A percentile compares a stretch with the other conserved stretches of the same genome.
phyloP scores from a whole-genome alignment of 1,140 invertebrate genomes.

The Drosophila bocqueti region DNA sequence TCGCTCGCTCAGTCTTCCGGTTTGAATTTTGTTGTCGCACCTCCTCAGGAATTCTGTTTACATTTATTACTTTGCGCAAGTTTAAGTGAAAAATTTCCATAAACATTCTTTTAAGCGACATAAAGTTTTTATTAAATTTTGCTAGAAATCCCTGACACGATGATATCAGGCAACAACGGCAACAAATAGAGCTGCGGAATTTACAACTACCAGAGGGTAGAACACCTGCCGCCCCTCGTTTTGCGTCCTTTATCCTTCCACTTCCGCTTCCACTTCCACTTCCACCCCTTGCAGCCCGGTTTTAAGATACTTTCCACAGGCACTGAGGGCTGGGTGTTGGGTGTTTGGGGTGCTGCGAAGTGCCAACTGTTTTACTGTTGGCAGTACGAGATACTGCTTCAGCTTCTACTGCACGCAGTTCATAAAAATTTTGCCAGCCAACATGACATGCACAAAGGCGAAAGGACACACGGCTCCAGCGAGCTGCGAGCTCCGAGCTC shows the following conservation, averaged over 20 bases:
- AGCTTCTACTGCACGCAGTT: conserved; percentile 70
- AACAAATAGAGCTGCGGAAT: conserved; percentile 81
- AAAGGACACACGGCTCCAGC: conserved; percentile 65
- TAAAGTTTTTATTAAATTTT: conserved; percentile 85
- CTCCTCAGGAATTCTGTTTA: conserved; percentile 84
- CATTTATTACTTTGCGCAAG: conserved; percentile 85
- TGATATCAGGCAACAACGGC: conserved; percentile 61
- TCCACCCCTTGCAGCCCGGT: conserved; percentile 10
- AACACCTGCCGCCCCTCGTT: conserved; percentile 5
- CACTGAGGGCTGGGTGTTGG: background rate
- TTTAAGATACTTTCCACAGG: conserved; percentile 59
- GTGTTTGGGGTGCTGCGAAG: conserved; percentile 14
- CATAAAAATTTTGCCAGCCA: conserved; percentile 82
- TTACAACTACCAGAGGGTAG: conserved; percentile 70
- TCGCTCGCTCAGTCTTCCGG: conserved; percentile 7
- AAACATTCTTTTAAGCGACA: conserved; percentile 85
- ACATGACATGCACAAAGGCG: conserved; percentile 82
- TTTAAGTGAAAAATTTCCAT: conserved; percentile 85
- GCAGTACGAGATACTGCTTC: conserved; percentile 42
- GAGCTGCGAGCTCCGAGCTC: conserved; percentile 4
- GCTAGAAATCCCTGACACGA: conserved; percentile 73
- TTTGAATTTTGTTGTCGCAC: conserved; percentile 84
- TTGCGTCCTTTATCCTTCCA: conserved; percentile 7
- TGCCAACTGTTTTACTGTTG: conserved; percentile 54
- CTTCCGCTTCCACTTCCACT: background rate